Evolutionary conservation across 2,113 vertebrate genomes (phyloP), one percentile per base, ranked within the genome.

Genomic region (Isurus oxyrinchus): DNA sequence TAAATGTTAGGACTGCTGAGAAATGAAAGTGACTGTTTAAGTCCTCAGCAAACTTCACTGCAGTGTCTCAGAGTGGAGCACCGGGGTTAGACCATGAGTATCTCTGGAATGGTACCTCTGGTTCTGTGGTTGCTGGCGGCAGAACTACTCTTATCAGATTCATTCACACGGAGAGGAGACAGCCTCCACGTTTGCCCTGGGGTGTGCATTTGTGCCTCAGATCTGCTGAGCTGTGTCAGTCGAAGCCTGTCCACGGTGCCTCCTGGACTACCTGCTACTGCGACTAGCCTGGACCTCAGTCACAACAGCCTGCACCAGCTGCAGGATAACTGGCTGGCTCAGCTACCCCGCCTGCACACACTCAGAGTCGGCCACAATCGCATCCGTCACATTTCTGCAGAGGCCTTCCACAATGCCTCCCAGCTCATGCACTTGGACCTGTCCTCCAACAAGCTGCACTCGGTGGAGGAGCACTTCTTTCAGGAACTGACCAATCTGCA

Each of bases 221-320:
- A 99, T 96, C 98, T 99, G 93, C 97, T 99, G 96, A 99, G 99
- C 98, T 99, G 99, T 97, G 98, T 98, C 94, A 98, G 97, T 94
- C 97, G 97, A 91, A 98, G 76, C 25, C 98, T 99, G 96, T 97
- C 97, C 11, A 55, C 1, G 2, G 97, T 99, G 59, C 99, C 99
- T 0, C 69, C 2, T 0, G 96, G 96, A 0, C 97, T 99, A 96
- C 99, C 98, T 0, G 86, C 96, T 63, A 98, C 97, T 0, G 97
- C 98, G 0, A 98, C 97, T 96, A 98, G 98, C 10, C 97, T 99
- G 97, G 99, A 99, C 96, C 98, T 99, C 90, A 99, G 99, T 97
- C 98, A 99, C 96, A 99, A 99, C 76, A 97, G 40, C 35, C 98
- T 99, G 31, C 96, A 66, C 0, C 97, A 96, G 88, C 97, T 99